phyloP scores from a whole-genome alignment of 2,888 invertebrate species.

The Amphiduros pacificus region DNA sequence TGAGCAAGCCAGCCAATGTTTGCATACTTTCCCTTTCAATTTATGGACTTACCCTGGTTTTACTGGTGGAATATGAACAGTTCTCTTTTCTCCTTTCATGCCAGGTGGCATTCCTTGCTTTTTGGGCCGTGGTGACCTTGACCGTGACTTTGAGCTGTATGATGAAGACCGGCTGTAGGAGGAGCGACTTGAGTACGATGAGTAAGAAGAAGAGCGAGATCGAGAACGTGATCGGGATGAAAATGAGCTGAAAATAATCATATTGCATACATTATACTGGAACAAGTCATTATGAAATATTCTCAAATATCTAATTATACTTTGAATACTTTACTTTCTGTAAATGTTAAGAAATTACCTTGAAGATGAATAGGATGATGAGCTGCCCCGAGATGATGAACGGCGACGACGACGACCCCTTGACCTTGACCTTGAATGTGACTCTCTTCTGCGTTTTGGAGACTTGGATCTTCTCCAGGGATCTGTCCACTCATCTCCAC shows the following conservation, averaged over 20 bases:
- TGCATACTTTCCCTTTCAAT: too few relatives aligned
- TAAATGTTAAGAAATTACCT: conserved; percentile 5
- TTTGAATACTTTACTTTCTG: too few relatives aligned
- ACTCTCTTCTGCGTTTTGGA: conserved; percentile 31
- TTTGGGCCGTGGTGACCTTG: conserved; percentile 15
- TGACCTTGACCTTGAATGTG: conserved; percentile 61
- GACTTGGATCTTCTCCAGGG: conserved; percentile 70
- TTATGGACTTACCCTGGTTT: conserved; percentile 13
- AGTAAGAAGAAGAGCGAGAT: conserved; percentile 41
- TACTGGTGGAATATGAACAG: too few relatives aligned
- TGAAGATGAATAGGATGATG: conserved; percentile 19
- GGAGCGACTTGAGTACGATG: conserved; percentile 49
- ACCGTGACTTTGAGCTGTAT: conserved; percentile 33
- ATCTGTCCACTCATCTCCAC: conserved; percentile 91
- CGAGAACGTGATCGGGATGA: conserved; percentile 32
- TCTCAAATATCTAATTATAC: not conserved
- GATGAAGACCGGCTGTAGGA: conserved; percentile 50
- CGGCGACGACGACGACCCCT: conserved; percentile 60
- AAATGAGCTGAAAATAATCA: conserved; percentile 40
- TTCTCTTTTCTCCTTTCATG: too few relatives aligned
- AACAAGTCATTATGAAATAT: not conserved
- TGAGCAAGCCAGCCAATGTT: not conserved
- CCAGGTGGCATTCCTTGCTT: not conserved
- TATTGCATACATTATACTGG: not conserved
- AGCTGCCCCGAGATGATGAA: conserved; percentile 64